Conservation (phyloP, 1,140 invertebrate species). For the Melipona quadrifasciata region DNA sequence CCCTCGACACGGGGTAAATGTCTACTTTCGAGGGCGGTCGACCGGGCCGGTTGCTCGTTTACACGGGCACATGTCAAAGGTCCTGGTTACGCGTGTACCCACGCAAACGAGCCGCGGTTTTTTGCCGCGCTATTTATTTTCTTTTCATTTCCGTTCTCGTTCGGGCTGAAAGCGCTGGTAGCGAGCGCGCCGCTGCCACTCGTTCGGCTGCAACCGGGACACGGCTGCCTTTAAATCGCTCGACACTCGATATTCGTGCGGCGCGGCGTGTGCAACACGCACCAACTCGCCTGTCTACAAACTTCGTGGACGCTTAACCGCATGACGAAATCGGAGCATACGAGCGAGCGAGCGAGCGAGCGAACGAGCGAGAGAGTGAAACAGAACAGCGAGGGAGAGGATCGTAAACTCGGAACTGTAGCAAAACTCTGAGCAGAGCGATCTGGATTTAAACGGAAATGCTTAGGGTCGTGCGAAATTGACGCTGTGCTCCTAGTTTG, state of each 20-base stretch:
- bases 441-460: not conserved
- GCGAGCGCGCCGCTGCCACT: not conserved
- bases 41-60: conserved; percentile 47
- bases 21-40: conserved; percentile 58
- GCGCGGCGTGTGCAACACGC: conserved; percentile 63
- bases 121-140: conserved; percentile 63
- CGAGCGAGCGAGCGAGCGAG: not conserved
- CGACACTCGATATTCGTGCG: conserved; percentile 74
- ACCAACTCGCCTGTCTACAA: conserved; percentile 66
- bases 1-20: conserved; percentile 50
- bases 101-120: conserved; percentile 40
- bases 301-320: conserved; percentile 57
- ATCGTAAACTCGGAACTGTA: not conserved
- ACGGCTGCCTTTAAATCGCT: conserved; percentile 32
- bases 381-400: not conserved
- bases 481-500: conserved; percentile 41
- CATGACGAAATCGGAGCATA: not conserved
- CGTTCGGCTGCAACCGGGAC: not conserved
- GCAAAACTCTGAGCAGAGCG: not conserved
- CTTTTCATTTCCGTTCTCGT: conserved; percentile 63
- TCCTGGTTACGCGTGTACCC: conserved; percentile 56
- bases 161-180: conserved; percentile 36
- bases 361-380: rapidly evolving
- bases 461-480: conserved; percentile 18
- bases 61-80: conserved; percentile 44